A percentile compares a stretch with the other conserved stretches of the same genome.
These are phyloP conservation scores for Xenopus borealis DNA, from an alignment of 2,113 vertebrate species.

Conservation along the genomic window DNA sequence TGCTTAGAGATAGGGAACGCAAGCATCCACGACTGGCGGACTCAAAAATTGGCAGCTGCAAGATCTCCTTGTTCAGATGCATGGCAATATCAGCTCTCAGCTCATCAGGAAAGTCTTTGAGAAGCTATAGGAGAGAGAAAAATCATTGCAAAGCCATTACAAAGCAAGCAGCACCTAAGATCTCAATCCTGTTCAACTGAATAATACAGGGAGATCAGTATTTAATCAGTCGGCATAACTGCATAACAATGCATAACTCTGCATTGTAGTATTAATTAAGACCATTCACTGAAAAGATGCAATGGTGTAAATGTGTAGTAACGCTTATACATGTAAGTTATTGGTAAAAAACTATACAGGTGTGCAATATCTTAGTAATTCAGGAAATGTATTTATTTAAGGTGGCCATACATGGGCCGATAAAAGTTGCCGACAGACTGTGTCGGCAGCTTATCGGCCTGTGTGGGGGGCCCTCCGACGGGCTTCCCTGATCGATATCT, in stretches of 20 bases:
- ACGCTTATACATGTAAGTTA: no score
- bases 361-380: no score
- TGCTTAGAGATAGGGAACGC: slow-evolving; percentile 70
- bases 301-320: no score
- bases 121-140: slow-evolving; percentile 52
- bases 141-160: not conserved
- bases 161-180: not conserved
- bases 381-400: no score
- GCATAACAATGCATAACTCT: not conserved
- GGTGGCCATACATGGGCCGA: no score
- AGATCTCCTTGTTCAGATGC: slow-evolving; percentile 70
- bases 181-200: not conserved
- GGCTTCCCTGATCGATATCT: no score
- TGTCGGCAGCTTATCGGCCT: no score
- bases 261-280: not conserved
- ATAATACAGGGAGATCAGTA: no score
- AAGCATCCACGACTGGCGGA: slow-evolving; percentile 71
- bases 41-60: slow-evolving; percentile 69
- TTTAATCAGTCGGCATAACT: not conserved
- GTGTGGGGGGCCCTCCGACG: no score
- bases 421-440: no score
- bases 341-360: no score
- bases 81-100: slow-evolving; percentile 70
- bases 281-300: not conserved
- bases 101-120: slow-evolving; percentile 72